Conservation (phyloP, 1,140 invertebrate genomes). For the Elysia chlorotica region DNA sequence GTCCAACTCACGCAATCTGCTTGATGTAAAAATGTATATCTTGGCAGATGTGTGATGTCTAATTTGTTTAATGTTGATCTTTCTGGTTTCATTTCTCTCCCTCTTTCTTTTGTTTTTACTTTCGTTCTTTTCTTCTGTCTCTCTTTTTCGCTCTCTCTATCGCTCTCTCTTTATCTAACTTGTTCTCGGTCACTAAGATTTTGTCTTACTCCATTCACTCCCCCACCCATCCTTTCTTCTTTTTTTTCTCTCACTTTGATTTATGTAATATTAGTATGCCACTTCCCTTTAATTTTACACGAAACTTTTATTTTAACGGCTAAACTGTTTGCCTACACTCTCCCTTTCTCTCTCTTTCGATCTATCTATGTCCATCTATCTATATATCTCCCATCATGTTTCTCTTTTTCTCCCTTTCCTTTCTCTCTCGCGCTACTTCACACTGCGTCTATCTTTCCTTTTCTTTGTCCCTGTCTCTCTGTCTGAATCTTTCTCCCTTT, state of each 20-base stretch:
- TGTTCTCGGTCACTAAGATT: not conserved
- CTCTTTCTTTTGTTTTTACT: too few relatives aligned
- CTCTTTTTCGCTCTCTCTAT: too few relatives aligned
- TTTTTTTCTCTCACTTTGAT: not conserved
- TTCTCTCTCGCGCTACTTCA: not conserved
- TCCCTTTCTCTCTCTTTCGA: not conserved
- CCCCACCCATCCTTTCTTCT: not conserved
- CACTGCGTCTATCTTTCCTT: not conserved
- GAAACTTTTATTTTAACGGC: not conserved
- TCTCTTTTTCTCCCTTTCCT: not conserved
- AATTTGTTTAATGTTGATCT: too few relatives aligned
- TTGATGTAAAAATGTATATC: too few relatives aligned
- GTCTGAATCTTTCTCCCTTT: constrained; percentile 1
- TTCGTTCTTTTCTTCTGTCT: too few relatives aligned
- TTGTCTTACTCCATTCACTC: not conserved
- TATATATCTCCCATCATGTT: not conserved
- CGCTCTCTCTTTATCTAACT: constrained; percentile 4
- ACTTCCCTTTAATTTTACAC: too few relatives aligned
- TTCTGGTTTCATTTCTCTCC: too few relatives aligned
- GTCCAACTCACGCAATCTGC: too few relatives aligned
- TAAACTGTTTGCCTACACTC: not conserved
- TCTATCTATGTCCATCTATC: not conserved
- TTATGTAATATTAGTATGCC: not conserved
- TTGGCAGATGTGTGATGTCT: too few relatives aligned
- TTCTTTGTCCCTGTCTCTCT: not conserved